phyloP scores from a whole-genome alignment of 2,888 invertebrate genomes.

The Pollenia labialis region DNA sequence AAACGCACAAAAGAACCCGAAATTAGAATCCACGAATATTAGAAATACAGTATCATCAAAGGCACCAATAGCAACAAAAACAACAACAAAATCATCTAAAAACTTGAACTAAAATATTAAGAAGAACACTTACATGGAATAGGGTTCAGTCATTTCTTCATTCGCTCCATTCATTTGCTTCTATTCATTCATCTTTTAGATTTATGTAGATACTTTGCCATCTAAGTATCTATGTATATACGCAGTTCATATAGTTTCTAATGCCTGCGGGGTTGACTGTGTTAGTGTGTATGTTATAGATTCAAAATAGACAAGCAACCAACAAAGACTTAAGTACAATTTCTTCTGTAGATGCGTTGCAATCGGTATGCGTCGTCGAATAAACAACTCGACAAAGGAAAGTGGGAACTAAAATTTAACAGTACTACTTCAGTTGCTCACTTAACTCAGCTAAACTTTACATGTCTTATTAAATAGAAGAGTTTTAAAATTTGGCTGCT shows the following conservation, averaged over 20 bases:
- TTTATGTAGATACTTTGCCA: neutral
- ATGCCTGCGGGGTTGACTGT: neutral
- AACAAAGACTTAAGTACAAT: too few relatives aligned
- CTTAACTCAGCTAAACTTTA: too few relatives aligned
- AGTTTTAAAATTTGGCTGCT: neutral
- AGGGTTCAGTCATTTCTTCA: conserved; percentile 51
- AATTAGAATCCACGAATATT: conserved; percentile 69
- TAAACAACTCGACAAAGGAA: too few relatives aligned
- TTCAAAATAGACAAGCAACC: conserved; percentile 11
- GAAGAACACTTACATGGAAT: conserved; percentile 53
- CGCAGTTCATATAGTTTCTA: neutral
- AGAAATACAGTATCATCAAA: conserved; percentile 54
- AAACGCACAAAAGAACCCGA: conserved; percentile 67
- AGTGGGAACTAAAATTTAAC: too few relatives aligned
- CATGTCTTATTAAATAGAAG: too few relatives aligned
- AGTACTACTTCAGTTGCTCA: too few relatives aligned
- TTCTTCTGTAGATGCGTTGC: too few relatives aligned
- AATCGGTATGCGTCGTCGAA: too few relatives aligned
- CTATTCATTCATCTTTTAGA: conserved; percentile 58
- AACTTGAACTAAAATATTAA: conserved; percentile 34
- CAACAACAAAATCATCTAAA: conserved; percentile 52
- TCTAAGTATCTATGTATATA: neutral
- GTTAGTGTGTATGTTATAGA: neutral
- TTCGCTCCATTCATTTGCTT: conserved; percentile 25
- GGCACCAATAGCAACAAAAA: conserved; percentile 72